phyloP scores from a whole-genome alignment of 2,113 vertebrate genomes.

The Haemorhous mexicanus region DNA sequence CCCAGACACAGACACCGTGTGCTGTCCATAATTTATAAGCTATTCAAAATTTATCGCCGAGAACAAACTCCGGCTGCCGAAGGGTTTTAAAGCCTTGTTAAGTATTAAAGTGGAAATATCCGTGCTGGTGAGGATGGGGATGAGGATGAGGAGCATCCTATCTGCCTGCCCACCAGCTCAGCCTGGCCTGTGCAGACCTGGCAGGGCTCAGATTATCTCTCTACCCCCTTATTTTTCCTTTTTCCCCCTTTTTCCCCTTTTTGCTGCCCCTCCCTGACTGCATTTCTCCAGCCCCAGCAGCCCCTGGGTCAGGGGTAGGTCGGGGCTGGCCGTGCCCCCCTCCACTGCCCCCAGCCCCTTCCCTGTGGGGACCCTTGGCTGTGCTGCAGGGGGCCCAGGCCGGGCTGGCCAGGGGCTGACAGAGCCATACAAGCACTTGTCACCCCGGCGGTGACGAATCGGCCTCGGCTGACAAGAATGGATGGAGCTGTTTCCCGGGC shows the following conservation, averaged over 20 bases:
- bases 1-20: neutral
- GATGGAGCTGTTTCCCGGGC: neutral
- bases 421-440: constrained; percentile 42
- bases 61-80: constrained; percentile 27
- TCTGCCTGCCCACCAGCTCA: no score
- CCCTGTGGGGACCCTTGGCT: neutral
- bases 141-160: no score
- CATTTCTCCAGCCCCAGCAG: neutral
- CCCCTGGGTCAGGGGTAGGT: constrained; percentile 46
- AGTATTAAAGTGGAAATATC: constrained; percentile 36
- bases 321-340: neutral
- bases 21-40: constrained; percentile 36
- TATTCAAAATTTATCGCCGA: constrained; percentile 48
- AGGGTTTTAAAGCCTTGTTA: constrained; percentile 45
- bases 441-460: constrained; percentile 38
- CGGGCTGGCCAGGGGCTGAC: neutral
- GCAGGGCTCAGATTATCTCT: no score
- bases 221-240: no score
- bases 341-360: neutral
- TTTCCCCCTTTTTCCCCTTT: neutral
- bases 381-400: constrained; percentile 14
- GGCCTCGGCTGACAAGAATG: constrained; percentile 24
- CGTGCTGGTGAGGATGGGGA: neutral
- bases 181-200: no score
- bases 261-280: neutral